Percentiles rank a stretch among this genome's conserved stretches.
phyloP scores from a whole-genome alignment of 2,888 invertebrate genomes.

The Hirtodrosophila confusa region DNA sequence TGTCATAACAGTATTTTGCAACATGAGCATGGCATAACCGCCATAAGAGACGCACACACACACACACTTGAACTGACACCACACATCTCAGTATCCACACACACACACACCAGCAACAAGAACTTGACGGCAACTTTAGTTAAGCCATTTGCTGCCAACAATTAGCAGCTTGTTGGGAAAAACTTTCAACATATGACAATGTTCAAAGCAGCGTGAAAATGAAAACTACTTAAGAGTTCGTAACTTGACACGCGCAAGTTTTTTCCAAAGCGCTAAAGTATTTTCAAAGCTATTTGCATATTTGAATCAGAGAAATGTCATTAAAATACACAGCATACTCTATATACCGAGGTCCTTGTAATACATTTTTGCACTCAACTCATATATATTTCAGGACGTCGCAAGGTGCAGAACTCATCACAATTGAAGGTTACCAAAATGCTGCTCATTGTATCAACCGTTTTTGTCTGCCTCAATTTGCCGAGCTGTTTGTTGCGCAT shows the following conservation, averaged over 20 bases:
- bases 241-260: constrained; percentile 3
- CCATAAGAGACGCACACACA: neutral
- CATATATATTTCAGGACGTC: constrained; percentile 70
- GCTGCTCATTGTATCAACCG: constrained; percentile 92
- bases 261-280: constrained; percentile 3
- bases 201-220: constrained; percentile 37
- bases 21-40: too few species aligned
- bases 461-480: constrained; percentile 91
- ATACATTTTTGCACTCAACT: neutral
- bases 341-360: too few species aligned
- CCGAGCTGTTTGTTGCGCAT: constrained; percentile 90
- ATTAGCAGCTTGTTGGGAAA: constrained; percentile 31
- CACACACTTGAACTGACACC: neutral
- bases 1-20: too few species aligned
- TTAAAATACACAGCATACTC: too few species aligned
- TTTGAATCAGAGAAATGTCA: too few species aligned
- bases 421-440: constrained; percentile 91
- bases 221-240: constrained; percentile 47
- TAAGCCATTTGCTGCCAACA: constrained; percentile 27
- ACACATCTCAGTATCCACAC: neutral
- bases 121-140: constrained; percentile 24
- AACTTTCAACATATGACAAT: constrained; percentile 24
- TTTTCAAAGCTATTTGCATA: neutral
- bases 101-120: neutral
- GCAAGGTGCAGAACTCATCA: constrained; percentile 84